Evolutionary conservation across 2,888 invertebrate genomes (phyloP).

Genomic region (Andricus curvator): DNA sequence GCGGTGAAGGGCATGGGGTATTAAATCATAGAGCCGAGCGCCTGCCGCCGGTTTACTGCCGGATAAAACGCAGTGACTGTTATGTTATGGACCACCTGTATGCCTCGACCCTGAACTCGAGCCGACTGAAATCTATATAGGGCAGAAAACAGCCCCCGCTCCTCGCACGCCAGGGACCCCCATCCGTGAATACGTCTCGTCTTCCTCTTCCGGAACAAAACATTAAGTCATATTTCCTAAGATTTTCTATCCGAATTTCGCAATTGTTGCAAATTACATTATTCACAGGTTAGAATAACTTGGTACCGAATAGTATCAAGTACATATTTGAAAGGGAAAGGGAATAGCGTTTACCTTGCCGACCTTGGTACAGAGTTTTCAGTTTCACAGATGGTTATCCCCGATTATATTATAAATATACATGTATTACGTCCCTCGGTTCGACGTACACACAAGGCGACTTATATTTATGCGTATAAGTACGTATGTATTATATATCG

Average conservation of each 20-base stretch:
- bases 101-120: constrained; percentile 77
- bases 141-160: constrained; percentile 63
- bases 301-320: background rate
- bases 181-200: background rate
- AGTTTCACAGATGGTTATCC: constrained; percentile 33
- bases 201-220: constrained; percentile 7
- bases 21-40: constrained; percentile 78
- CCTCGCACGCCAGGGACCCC: constrained; percentile 36
- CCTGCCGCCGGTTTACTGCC: constrained; percentile 78
- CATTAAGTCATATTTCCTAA: background rate
- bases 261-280: too few relatives aligned
- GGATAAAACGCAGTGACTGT: constrained; percentile 79
- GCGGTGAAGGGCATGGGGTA: constrained; percentile 68
- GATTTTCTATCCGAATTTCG: background rate
- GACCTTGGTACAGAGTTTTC: constrained; percentile 32
- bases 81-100: constrained; percentile 79
- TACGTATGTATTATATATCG: constrained; percentile 27
- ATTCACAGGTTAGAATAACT: too few relatives aligned
- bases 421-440: constrained; percentile 24
- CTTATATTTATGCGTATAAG: constrained; percentile 25
- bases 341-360: background rate
- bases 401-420: constrained; percentile 39
- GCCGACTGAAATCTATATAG: constrained; percentile 70
- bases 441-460: constrained; percentile 30
- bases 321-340: background rate